phyloP scores from a whole-genome alignment of 1,140 invertebrate genomes.

The Orius laevigatus region DNA sequence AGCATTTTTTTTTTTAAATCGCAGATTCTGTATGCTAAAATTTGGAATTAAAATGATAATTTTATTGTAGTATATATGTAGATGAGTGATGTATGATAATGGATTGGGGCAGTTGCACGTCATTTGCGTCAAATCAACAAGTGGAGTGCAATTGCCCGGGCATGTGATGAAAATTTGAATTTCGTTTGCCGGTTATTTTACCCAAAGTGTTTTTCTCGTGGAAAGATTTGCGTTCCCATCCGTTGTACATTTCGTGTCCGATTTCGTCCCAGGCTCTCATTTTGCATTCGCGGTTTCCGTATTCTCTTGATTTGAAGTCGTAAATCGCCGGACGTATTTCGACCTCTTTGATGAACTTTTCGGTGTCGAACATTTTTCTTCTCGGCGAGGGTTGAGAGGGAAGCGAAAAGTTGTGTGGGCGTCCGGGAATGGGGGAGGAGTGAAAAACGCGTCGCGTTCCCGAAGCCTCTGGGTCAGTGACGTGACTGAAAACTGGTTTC shows the following conservation, averaged over 20 bases:
- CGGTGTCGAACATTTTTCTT: slow-evolving; percentile 9
- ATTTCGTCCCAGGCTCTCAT: slow-evolving; percentile 5
- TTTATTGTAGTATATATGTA: no score
- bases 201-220: slow-evolving; percentile 1
- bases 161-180: no score
- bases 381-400: no score
- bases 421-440: not conserved
- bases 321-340: slow-evolving; percentile 6
- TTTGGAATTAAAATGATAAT: no score
- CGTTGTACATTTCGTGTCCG: slow-evolving; percentile 6
- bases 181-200: not conserved
- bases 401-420: no score
- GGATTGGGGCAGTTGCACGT: no score
- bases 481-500: slow-evolving; percentile 1
- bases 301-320: slow-evolving; percentile 3
- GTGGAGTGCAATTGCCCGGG: no score
- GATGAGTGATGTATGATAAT: no score
- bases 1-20: no score
- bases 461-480: slow-evolving; percentile 2
- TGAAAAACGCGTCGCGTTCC: not conserved
- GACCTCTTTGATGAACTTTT: slow-evolving; percentile 8
- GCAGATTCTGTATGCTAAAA: no score
- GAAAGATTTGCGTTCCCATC: slow-evolving; percentile 1
- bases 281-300: slow-evolving; percentile 3
- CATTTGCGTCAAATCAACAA: no score